Evolutionary conservation across 2,113 vertebrate genomes (phyloP), one percentile per base, ranked within the genome.

Genomic region (Sinocyclocheilus maitianheensis): DNA sequence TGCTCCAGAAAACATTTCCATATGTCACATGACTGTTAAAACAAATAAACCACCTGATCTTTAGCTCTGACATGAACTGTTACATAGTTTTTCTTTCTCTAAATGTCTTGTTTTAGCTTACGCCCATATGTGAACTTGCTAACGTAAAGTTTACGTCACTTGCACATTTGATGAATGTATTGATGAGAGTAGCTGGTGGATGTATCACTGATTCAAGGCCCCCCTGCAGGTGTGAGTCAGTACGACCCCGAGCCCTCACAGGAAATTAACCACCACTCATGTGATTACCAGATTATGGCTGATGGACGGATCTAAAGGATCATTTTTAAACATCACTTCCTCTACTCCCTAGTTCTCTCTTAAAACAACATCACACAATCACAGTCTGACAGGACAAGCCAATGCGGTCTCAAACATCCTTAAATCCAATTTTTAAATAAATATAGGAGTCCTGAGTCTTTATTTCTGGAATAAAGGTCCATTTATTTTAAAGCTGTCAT

Each of bases 1-100:
- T 55, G 86, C 74, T 85, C 87, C 77, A 86, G 87, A 91, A 91
- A 91, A 88, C 78, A 84, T 83, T 90, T 84, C 90, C 89, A 91
- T 81, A 90, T 91, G 90, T 89, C 84, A 55, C 74, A 69, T 62
- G 48, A 86, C 85, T 78, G 85, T 88, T 89, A 85, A 85, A 88
- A 83, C 40, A 77, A 88, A 88, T 77, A 85, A 79, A 60, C 76
- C 86, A 89, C 89, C 86, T 89, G 88, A 83, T 84, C 81, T 58
- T 84, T 79, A 46, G 77, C 84, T 83, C 72, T 75, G 83, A 60
- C 20, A 86, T 72, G 34, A 60, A 40, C 24, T 6, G 24, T 87
- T 75, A 30, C 82, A 84, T 62, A 77, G 72, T 75, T 88, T 87
- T 84, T 83, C 74, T 84, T 77, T 74, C 40, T 72, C 40, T 63